Conservation (phyloP, 2,888 invertebrate species). For the Halocaridina rubra region DNA sequence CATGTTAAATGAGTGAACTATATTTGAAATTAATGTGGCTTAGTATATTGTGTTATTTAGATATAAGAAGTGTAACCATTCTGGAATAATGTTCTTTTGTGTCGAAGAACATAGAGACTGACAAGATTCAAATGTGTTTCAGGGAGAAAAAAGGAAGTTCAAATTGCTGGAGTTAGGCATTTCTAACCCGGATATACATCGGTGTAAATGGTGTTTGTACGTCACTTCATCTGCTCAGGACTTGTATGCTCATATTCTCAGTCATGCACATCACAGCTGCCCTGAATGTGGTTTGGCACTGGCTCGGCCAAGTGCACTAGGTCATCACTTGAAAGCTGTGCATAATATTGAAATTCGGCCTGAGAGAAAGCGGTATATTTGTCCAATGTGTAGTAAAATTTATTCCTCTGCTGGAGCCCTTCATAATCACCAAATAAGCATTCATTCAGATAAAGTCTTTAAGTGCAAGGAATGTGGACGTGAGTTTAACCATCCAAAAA, state of each 20-base stretch:
- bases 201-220: slow-evolving; percentile 26
- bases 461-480: slow-evolving; percentile 23
- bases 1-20: too few relatives aligned
- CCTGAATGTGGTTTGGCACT: slow-evolving; percentile 27
- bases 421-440: slow-evolving; percentile 10
- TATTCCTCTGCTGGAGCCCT: slow-evolving; percentile 41
- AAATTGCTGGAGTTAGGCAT: not conserved
- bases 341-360: not conserved
- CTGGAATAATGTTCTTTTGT: too few relatives aligned
- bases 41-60: too few relatives aligned
- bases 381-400: slow-evolving; percentile 12
- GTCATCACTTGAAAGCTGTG: slow-evolving; percentile 25
- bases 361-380: not conserved
- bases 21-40: too few relatives aligned
- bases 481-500: slow-evolving; percentile 32
- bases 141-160: slow-evolving; percentile 32
- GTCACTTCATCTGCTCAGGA: not conserved
- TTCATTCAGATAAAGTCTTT: slow-evolving; percentile 24
- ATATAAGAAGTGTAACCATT: too few relatives aligned
- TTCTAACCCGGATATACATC: not conserved
- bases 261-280: slow-evolving; percentile 27
- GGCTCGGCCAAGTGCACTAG: slow-evolving; percentile 22
- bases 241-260: slow-evolving; percentile 13
- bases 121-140: slow-evolving; percentile 18
- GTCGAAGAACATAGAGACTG: too few relatives aligned